phyloP scores from a whole-genome alignment of 2,113 vertebrate species.

The Vireo altiloquus region DNA sequence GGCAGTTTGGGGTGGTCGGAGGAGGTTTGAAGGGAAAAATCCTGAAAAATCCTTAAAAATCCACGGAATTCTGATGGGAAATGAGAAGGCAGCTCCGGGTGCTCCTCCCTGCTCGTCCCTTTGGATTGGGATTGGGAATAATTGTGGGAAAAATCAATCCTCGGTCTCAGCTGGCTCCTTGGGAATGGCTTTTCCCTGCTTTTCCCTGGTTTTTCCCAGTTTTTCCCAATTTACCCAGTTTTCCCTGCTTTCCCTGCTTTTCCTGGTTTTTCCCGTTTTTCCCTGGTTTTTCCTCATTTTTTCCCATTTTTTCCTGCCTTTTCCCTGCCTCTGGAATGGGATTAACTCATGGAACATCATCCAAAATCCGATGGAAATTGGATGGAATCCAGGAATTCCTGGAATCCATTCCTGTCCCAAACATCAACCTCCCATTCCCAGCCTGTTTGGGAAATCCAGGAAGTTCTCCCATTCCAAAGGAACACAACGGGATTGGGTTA shows the following conservation, averaged over 20 bases:
- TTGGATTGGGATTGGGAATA: background rate
- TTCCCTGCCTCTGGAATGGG: background rate
- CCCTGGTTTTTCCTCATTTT: background rate
- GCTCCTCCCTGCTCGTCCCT: background rate
- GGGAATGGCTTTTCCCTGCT: background rate
- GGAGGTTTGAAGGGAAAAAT: background rate
- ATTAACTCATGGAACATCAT: background rate
- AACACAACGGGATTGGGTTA: background rate
- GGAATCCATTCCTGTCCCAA: background rate
- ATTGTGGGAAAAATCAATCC: no score
- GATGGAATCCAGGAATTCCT: no score
- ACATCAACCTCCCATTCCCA: background rate
- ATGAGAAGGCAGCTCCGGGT: background rate
- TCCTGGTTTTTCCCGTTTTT: background rate
- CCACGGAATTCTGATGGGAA: background rate
- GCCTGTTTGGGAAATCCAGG: background rate
- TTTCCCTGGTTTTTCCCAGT: no score
- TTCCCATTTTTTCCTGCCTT: background rate
- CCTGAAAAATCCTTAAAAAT: no score
- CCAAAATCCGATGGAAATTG: background rate
- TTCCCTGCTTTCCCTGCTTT: background rate
- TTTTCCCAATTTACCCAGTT: background rate
- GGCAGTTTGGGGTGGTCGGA: rapidly evolving
- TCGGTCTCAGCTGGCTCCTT: rapidly evolving
- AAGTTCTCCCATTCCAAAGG: background rate